Conservation (phyloP, 2,888 invertebrate species). For the Spatulosminthurus flaviceps region DNA sequence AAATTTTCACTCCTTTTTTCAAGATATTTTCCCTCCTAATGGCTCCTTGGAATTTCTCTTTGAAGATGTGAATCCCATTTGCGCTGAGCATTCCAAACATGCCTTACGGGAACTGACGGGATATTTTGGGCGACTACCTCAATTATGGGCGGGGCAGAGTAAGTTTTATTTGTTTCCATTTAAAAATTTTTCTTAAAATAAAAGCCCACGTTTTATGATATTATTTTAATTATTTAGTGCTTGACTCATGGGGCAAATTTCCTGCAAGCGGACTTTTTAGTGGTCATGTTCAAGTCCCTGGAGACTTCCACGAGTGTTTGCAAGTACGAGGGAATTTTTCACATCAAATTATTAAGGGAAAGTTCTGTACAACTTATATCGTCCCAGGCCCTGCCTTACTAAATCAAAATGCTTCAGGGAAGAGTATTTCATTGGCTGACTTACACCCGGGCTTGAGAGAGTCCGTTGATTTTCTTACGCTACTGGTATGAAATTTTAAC, state of each 20-base stretch:
- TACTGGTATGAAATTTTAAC: background rate
- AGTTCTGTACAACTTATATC: slow-evolving; percentile 27
- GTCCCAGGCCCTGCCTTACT: background rate
- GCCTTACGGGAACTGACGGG: too few relatives aligned
- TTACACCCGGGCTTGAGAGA: background rate
- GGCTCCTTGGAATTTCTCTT: too few relatives aligned
- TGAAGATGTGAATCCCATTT: too few relatives aligned
- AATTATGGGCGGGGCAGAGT: too few relatives aligned
- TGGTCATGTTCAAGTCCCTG: slow-evolving; percentile 25
- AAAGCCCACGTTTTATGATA: too few relatives aligned
- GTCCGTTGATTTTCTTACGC: background rate
- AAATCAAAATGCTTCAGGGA: background rate
- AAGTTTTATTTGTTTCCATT: too few relatives aligned
- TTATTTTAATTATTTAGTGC: slow-evolving; percentile 16
- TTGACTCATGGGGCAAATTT: slow-evolving; percentile 42
- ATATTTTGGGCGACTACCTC: too few relatives aligned
- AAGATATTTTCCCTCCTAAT: too few relatives aligned
- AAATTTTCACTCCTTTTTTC: too few relatives aligned
- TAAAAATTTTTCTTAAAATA: too few relatives aligned
- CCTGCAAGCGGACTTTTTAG: slow-evolving; percentile 12
- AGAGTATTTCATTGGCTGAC: background rate
- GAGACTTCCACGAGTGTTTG: slow-evolving; percentile 33
- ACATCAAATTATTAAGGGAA: background rate
- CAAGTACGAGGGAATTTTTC: slow-evolving; percentile 1
- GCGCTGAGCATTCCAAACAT: too few relatives aligned